These are phyloP conservation scores for Alentia gelatinosa DNA, from an alignment of 2,888 invertebrate species.

Conservation along the genomic window DNA sequence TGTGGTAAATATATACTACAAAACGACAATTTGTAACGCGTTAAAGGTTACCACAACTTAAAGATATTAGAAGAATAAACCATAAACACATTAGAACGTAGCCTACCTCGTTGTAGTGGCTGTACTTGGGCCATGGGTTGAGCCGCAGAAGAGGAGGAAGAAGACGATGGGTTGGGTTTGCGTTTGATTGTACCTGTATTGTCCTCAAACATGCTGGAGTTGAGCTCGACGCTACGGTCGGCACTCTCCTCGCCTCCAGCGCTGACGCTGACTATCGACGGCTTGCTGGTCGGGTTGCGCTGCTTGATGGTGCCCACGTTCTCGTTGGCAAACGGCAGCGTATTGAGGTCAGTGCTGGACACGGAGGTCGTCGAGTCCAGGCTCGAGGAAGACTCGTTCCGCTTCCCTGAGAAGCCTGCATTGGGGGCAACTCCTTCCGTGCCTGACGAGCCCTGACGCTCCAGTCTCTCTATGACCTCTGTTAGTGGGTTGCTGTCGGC, in stretches of 20 bases:
- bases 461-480: constrained; percentile 59
- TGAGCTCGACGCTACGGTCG: constrained; percentile 61
- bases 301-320: constrained; percentile 99
- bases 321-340: constrained; percentile 95
- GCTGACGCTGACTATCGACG: constrained; percentile 72
- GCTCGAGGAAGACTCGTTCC: constrained; percentile 52
- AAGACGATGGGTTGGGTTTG: constrained; percentile 40
- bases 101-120: constrained; percentile 12
- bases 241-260: constrained; percentile 62
- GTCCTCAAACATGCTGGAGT: constrained; percentile 64
- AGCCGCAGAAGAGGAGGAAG: background rate
- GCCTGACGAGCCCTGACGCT: constrained; percentile 53
- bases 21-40: no score
- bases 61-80: no score
- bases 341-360: constrained; percentile 96
- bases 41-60: no score
- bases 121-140: constrained; percentile 53
- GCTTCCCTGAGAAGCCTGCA: constrained; percentile 21
- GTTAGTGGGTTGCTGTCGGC: constrained; percentile 55
- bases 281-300: constrained; percentile 80
- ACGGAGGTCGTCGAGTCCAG: constrained; percentile 51
- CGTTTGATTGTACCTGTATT: constrained; percentile 58
- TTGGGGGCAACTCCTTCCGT: no score
- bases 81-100: no score
- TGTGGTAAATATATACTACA: no score